These are phyloP conservation scores for Channallabes apus DNA, from an alignment of 2,797 vertebrate genomes.

Conservation along the genomic window DNA sequence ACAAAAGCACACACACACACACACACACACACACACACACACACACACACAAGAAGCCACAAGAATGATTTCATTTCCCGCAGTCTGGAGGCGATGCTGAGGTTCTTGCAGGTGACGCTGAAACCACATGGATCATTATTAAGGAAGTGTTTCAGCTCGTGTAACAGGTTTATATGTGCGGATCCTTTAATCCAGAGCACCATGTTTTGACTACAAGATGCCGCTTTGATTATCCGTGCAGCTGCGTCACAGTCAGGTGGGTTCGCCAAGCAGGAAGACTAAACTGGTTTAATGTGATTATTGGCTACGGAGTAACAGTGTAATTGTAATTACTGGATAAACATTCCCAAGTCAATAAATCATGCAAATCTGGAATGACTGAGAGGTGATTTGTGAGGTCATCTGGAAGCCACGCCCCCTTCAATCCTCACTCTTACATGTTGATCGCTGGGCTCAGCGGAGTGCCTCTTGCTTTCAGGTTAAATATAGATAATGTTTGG, in stretches of 20 bases:
- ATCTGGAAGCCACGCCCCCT: neutral
- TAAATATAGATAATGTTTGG: neutral
- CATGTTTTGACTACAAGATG: no score
- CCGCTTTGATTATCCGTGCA: neutral
- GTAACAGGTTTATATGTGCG: neutral
- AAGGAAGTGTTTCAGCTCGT: neutral
- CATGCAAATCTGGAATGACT: neutral
- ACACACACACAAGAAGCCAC: conserved; percentile 26
- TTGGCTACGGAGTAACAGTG: neutral
- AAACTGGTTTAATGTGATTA: neutral
- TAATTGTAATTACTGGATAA: no score
- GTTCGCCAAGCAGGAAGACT: neutral
- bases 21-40: neutral
- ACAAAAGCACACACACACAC: conserved; percentile 30
- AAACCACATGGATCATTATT: neutral
- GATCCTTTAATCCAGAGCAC: neutral
- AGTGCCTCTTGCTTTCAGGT: neutral
- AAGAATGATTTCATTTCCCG: conserved; percentile 32
- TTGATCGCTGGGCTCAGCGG: neutral
- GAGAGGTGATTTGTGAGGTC: neutral
- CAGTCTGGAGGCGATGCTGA: conserved; percentile 1
- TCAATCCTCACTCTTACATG: neutral
- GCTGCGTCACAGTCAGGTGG: neutral
- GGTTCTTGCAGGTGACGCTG: neutral
- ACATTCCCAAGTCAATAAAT: neutral